Evolutionary conservation across 2,888 invertebrate species (phyloP).

Genomic region (Autographa gamma): DNA sequence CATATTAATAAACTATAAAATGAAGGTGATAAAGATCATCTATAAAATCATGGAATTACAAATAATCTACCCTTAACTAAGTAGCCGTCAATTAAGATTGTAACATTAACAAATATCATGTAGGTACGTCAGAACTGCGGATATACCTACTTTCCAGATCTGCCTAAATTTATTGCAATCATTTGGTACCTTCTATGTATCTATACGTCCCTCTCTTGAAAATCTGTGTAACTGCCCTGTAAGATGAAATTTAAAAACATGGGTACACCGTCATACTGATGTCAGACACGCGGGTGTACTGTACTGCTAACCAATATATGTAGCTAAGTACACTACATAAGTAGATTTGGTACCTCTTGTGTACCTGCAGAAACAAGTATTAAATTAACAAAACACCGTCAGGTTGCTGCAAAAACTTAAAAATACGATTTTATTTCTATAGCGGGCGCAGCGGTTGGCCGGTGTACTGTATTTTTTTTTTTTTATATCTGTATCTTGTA

Average conservation of each 20-base stretch:
- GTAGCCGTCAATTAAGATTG: too few relatives aligned
- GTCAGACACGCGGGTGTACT: neutral
- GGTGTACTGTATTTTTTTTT: too few relatives aligned
- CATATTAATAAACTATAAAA: too few relatives aligned
- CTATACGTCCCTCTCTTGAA: conserved; percentile 3
- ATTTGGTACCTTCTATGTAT: neutral
- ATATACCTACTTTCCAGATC: neutral
- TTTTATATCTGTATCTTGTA: too few relatives aligned
- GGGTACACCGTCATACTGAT: neutral
- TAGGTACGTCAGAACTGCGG: too few relatives aligned
- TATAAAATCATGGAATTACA: too few relatives aligned
- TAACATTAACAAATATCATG: too few relatives aligned
- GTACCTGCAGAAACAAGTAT: neutral
- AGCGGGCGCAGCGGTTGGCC: too few relatives aligned
- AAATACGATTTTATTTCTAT: too few relatives aligned
- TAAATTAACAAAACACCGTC: neutral
- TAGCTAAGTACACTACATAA: neutral
- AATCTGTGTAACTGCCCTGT: neutral
- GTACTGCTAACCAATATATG: neutral
- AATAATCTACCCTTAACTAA: too few relatives aligned
- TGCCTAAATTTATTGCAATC: neutral
- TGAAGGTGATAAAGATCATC: too few relatives aligned
- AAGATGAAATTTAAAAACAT: neutral
- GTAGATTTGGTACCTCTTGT: neutral
- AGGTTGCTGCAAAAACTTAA: too few relatives aligned